Percentiles rank a stretch among this genome's conserved stretches.
Evolutionary conservation across 2,113 vertebrate genomes (phyloP).

Genomic region (Clupea harengus): DNA sequence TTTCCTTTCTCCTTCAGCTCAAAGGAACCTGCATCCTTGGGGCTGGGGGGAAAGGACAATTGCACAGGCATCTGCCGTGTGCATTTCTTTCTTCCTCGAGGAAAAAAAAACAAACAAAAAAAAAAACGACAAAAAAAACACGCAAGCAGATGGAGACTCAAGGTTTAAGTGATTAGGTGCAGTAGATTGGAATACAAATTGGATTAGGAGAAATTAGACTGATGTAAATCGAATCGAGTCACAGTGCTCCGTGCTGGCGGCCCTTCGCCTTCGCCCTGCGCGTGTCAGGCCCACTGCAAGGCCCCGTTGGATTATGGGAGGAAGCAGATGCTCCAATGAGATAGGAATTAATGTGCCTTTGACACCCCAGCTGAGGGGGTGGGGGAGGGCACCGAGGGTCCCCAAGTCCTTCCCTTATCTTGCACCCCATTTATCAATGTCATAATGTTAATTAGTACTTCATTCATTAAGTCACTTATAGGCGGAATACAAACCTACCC

Average conservation of each 20-base stretch:
- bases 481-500: constrained; percentile 73
- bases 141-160: constrained; percentile 89
- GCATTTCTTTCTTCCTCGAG: constrained; percentile 70
- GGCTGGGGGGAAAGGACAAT: constrained; percentile 83
- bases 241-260: constrained; percentile 79
- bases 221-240: constrained; percentile 96
- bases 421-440: constrained; percentile 92
- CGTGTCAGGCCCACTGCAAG: constrained; percentile 72
- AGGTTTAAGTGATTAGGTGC: constrained; percentile 98
- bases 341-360: constrained; percentile 93
- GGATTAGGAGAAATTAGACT: constrained; percentile 98
- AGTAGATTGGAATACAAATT: constrained; percentile 99
- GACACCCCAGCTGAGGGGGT: constrained; percentile 82
- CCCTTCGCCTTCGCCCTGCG: constrained; percentile 48
- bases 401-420: constrained; percentile 86
- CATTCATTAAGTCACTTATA: constrained; percentile 90
- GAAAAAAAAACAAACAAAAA: constrained; percentile 37
- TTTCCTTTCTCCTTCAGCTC: constrained; percentile 49
- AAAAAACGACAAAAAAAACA: constrained; percentile 59
- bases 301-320: constrained; percentile 83
- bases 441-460: constrained; percentile 93
- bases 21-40: constrained; percentile 76
- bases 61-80: constrained; percentile 88
- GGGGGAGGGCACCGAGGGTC: constrained; percentile 73
- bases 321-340: constrained; percentile 95